Percentiles rank a stretch among this genome's conserved stretches.
phyloP scores from a whole-genome alignment of 2,888 invertebrate genomes.

The Gastracanthus pulcherrimus region DNA sequence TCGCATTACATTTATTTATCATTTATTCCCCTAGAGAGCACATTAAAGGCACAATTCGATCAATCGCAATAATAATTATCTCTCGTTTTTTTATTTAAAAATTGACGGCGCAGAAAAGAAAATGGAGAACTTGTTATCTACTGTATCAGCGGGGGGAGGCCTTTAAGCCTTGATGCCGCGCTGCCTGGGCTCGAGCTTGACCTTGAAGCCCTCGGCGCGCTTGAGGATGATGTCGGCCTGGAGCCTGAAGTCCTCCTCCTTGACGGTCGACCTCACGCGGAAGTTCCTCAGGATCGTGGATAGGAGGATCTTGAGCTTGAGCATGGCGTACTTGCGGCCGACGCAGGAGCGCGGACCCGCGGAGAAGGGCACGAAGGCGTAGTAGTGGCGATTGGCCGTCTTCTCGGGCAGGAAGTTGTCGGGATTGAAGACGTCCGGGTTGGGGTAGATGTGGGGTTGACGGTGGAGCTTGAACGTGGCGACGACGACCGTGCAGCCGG shows the following conservation, averaged over 20 bases:
- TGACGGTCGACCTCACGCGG: constrained; percentile 81
- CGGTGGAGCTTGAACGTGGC: constrained; percentile 85
- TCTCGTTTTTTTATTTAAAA: neutral
- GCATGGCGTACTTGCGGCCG: constrained; percentile 89
- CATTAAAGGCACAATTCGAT: neutral
- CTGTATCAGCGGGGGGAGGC: neutral
- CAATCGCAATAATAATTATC: neutral
- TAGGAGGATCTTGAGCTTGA: constrained; percentile 86
- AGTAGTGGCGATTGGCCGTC: constrained; percentile 87
- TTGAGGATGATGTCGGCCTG: constrained; percentile 88
- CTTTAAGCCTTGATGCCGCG: constrained; percentile 55
- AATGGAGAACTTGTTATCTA: neutral
- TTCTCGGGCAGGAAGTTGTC: constrained; percentile 90
- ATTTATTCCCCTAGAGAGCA: neutral
- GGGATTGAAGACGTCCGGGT: constrained; percentile 86
- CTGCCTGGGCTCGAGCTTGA: constrained; percentile 72
- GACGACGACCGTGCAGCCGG: constrained; percentile 85
- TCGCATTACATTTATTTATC: neutral
- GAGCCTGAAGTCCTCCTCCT: constrained; percentile 83
- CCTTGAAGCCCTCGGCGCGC: constrained; percentile 85
- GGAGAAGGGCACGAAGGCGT: constrained; percentile 89
- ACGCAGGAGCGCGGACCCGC: constrained; percentile 90
- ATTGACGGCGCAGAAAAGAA: neutral
- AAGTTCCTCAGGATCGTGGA: constrained; percentile 86
- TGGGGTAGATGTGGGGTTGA: constrained; percentile 82